phyloP scores from a whole-genome alignment of 2,797 vertebrate species.

The Alfaro cultratus region DNA sequence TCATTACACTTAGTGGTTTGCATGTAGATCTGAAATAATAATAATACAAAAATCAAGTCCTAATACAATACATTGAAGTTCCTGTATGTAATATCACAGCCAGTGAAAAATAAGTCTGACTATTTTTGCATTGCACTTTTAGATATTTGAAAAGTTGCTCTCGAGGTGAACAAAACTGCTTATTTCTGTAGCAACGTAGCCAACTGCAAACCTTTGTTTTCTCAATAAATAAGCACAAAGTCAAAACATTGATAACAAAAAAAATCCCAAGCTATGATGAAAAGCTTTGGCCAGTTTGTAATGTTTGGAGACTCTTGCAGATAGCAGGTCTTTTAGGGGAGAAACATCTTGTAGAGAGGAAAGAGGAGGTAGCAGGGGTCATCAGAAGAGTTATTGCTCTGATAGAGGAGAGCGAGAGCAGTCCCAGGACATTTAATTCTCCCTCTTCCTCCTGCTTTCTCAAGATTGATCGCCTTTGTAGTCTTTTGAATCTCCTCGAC shows the following conservation, averaged over 20 bases:
- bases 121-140: not conserved
- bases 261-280: constrained; percentile 46
- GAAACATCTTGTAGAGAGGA: constrained; percentile 48
- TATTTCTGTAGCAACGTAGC: constrained; percentile 52
- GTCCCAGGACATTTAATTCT: constrained; percentile 84
- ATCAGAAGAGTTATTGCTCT: constrained; percentile 81
- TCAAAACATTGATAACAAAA: constrained; percentile 45
- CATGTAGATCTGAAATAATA: not conserved
- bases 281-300: constrained; percentile 56
- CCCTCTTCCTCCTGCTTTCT: constrained; percentile 78
- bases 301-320: constrained; percentile 60
- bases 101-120: not conserved
- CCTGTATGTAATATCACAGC: not conserved
- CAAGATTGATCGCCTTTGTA: constrained; percentile 85
- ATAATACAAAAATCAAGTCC: not conserved
- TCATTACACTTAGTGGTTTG: not conserved
- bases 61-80: not conserved
- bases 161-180: constrained; percentile 46
- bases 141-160: constrained; percentile 30
- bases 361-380: constrained; percentile 75
- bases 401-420: constrained; percentile 82
- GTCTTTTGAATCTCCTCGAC: constrained; percentile 83
- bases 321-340: constrained; percentile 60
- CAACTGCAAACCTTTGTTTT: constrained; percentile 55
- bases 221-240: constrained; percentile 56